Evolutionary conservation across 2,797 vertebrate genomes (phyloP).

Genomic region (Danionella dracula): DNA sequence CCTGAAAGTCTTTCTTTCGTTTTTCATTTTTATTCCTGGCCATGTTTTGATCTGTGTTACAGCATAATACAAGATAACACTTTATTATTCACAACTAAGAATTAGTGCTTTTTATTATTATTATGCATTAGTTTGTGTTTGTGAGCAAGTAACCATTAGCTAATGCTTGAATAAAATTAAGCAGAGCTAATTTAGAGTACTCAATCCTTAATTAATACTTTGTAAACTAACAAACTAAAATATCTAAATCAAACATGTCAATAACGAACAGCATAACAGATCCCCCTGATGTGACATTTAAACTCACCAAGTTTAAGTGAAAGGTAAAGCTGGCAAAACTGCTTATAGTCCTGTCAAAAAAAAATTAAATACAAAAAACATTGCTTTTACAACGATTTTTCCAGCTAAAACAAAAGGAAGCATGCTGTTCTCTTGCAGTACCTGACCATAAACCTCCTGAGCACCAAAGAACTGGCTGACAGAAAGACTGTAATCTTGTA

Average conservation of each 20-base stretch:
- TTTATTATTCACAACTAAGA: too few relatives aligned
- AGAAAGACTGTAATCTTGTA: constrained; percentile 69
- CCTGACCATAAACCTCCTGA: constrained; percentile 68
- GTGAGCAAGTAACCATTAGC: too few relatives aligned
- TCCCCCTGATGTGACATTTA: background rate
- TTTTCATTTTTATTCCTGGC: background rate
- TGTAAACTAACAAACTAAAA: too few relatives aligned
- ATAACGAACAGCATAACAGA: background rate
- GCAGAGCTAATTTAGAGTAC: too few relatives aligned
- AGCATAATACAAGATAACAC: background rate
- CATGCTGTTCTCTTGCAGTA: constrained; percentile 50
- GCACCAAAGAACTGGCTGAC: constrained; percentile 73
- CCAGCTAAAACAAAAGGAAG: background rate
- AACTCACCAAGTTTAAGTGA: constrained; percentile 36
- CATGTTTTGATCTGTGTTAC: background rate
- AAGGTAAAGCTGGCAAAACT: constrained; percentile 45
- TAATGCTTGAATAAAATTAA: too few relatives aligned
- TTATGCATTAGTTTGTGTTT: too few relatives aligned
- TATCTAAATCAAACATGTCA: too few relatives aligned
- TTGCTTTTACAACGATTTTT: background rate
- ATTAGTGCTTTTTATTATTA: too few relatives aligned
- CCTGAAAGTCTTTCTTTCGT: background rate
- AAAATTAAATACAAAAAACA: background rate
- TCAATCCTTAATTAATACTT: too few relatives aligned
- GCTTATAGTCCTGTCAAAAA: constrained; percentile 50